Conservation (phyloP, 2,113 vertebrate genomes). For the Plecturocebus donacophilus region DNA sequence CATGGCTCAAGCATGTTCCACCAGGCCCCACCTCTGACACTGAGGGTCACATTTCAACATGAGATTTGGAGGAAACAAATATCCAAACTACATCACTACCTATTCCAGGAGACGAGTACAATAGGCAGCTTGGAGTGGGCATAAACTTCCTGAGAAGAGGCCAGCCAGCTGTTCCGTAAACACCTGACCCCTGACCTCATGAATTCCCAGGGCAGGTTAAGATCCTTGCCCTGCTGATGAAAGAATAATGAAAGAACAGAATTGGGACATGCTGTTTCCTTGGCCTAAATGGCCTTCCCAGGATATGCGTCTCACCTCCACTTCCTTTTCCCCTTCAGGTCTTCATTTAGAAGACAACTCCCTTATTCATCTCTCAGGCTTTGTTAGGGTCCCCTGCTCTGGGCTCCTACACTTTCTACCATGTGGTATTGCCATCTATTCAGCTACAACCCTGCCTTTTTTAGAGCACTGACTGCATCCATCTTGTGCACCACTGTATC, state of each 20-base stretch:
- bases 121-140: neutral
- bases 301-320: neutral
- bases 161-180: neutral
- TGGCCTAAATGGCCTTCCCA: neutral
- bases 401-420: neutral
- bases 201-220: neutral
- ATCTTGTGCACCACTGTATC: neutral
- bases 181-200: neutral
- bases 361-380: neutral
- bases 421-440: neutral
- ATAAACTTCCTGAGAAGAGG: neutral
- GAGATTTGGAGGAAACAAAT: neutral
- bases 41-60: neutral
- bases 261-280: neutral
- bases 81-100: neutral
- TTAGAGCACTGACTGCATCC: neutral
- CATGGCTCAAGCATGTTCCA: neutral
- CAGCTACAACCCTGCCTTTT: neutral
- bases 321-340: neutral
- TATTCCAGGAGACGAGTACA: neutral
- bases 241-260: neutral
- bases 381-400: neutral
- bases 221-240: neutral
- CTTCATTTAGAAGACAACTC: neutral
- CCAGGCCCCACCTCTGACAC: neutral